Evolutionary conservation across 2,113 vertebrate genomes (phyloP), one percentile per base, ranked within the genome.

Genomic region (Dermatemys mawii): DNA sequence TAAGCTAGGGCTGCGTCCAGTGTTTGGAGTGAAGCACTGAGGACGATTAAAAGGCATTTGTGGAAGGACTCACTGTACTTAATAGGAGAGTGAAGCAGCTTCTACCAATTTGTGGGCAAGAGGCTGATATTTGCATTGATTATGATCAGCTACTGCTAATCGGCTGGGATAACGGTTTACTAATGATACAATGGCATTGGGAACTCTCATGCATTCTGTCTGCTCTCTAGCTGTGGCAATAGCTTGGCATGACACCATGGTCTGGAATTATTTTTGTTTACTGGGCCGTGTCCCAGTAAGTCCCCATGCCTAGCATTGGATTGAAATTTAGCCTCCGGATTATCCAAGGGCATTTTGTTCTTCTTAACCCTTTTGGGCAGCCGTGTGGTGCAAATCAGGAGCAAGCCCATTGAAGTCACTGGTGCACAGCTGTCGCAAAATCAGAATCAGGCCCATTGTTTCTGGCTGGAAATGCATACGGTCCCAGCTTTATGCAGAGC

Each of bases 111-210:
- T 91, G 63, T 75, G 83, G 76, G 96, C 67, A 22, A 87, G 95
- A 97, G 88, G 90, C 60, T 95, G 91, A 89, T 93, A 96, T 95
- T 96, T 88, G 88, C 67, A 86, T 84, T 90, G 82, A 84, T 83
- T 92, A 87, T 94, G 57, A 90, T 95, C 88, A 92, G 76, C 95
- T 92, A 94, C 79, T 94, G 90, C 95, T 95, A 54, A 84, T 93
- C 81, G 91, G 49, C 83, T 92, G 50, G 87, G 2, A 0, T 95
- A 86, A 87, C 96, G 85, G 75, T 93, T 90, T 0, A 0, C 27
- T 95, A 94, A 95, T 92, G 94, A 86, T 6, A 27, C 93, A 96
- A 92, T 3, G 38, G 91, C 78, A 79, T 53, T 96, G 89, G 60
- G 89, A 81, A 91, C 29, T 8, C 29, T 95, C 91, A 55, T 90